phyloP scores from a whole-genome alignment of 53 echinoderm and acorn worm species.

The Arbacia lixula region DNA sequence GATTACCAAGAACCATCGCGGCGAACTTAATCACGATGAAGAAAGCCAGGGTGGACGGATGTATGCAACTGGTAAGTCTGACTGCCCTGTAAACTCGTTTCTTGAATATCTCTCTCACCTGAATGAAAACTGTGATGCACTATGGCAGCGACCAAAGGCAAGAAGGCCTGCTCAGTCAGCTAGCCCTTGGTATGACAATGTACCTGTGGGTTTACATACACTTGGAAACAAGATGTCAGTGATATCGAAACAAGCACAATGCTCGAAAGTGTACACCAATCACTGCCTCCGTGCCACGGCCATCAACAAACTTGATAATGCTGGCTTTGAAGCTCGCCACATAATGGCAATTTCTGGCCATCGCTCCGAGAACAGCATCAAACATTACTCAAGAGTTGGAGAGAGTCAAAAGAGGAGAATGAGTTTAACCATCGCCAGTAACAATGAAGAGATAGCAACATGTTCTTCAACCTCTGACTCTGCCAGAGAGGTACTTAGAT shows the following conservation, averaged over 20 bases:
- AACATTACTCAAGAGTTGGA: constrained; percentile 34
- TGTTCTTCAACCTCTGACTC: not conserved
- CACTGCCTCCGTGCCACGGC: constrained; percentile 42
- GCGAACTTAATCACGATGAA: constrained; percentile 5
- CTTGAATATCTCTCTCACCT: constrained; percentile 23
- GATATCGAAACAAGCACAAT: constrained; percentile 32
- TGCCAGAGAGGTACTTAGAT: not conserved
- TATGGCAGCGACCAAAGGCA: constrained; percentile 46
- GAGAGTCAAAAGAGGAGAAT: constrained; percentile 49
- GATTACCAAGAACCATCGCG: constrained; percentile 44
- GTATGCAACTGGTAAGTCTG: constrained; percentile 41
- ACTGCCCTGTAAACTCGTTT: constrained; percentile 39
- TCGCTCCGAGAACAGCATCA: constrained; percentile 24
- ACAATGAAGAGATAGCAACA: not conserved
- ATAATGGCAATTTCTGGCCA: constrained; percentile 38
- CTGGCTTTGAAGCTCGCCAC: constrained; percentile 47
- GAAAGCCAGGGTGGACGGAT: constrained; percentile 39
- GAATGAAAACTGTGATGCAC: constrained; percentile 39
- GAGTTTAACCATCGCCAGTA: constrained; percentile 44
- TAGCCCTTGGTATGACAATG: constrained; percentile 46
- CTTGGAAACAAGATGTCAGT: constrained; percentile 43
- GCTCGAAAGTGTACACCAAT: constrained; percentile 31
- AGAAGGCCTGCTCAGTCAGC: constrained; percentile 29
- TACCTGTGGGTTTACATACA: constrained; percentile 24
- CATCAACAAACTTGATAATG: constrained; percentile 40